These are phyloP conservation scores for Eudasyphora cyanicolor DNA, from an alignment of 2,888 invertebrate species.

Conservation along the genomic window DNA sequence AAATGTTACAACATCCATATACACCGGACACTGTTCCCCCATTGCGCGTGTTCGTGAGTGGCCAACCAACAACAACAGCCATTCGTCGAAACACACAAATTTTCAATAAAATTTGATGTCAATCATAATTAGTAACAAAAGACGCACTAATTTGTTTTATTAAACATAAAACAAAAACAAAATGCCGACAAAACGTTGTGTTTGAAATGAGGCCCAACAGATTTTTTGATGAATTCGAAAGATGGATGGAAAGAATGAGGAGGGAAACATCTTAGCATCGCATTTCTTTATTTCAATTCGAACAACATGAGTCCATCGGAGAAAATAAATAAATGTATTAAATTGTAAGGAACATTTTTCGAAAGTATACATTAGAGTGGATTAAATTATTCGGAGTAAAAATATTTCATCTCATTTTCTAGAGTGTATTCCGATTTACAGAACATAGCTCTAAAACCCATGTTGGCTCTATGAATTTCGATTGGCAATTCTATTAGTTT, in stretches of 20 bases:
- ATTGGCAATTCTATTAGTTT: too few relatives aligned
- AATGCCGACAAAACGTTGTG: constrained; percentile 52
- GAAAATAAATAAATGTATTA: background rate
- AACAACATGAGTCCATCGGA: background rate
- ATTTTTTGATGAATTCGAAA: constrained; percentile 11
- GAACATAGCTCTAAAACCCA: too few relatives aligned
- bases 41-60: constrained; percentile 22
- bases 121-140: constrained; percentile 78
- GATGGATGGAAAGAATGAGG: too few relatives aligned
- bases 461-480: too few relatives aligned
- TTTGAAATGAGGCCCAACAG: background rate
- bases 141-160: constrained; percentile 71
- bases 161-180: constrained; percentile 65
- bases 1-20: background rate
- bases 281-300: background rate
- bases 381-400: too few relatives aligned
- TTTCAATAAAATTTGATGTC: constrained; percentile 77
- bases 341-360: background rate
- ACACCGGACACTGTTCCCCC: constrained; percentile 8
- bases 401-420: too few relatives aligned
- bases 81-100: constrained; percentile 53
- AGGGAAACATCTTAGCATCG: constrained; percentile 13
- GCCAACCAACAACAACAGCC: background rate
- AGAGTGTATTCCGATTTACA: too few relatives aligned
- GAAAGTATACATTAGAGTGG: too few relatives aligned